phyloP scores from a whole-genome alignment of 2,888 invertebrate species.

The Ophion ellenae region DNA sequence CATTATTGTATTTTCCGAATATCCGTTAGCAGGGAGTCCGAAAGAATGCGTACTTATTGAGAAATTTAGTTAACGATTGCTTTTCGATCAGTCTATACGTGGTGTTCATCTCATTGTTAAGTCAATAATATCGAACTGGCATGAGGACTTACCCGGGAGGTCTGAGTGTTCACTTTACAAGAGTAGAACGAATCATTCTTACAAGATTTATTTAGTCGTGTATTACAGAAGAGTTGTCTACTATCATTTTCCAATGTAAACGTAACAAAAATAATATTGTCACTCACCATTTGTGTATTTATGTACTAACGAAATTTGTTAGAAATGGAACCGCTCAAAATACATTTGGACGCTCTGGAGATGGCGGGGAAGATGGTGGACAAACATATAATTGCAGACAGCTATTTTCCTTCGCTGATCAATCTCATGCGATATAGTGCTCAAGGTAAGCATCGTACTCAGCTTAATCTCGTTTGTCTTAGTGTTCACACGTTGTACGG shows the following conservation, averaged over 20 bases:
- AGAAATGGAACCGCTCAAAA: conserved; percentile 82
- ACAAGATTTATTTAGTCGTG: too few relatives aligned
- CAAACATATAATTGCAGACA: conserved; percentile 89
- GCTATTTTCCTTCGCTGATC: conserved; percentile 89
- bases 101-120: not conserved
- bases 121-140: not conserved
- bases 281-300: not conserved
- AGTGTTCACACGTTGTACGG: not conserved
- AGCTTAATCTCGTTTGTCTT: not conserved
- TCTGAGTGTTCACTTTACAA: not conserved
- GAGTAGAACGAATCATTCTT: too few relatives aligned
- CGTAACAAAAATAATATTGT: not conserved
- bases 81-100: not conserved
- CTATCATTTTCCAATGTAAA: not conserved
- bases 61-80: not conserved
- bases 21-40: not conserved
- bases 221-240: not conserved
- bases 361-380: conserved; percentile 92
- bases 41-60: not conserved
- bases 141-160: not conserved
- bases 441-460: conserved; percentile 79
- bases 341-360: conserved; percentile 88
- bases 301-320: conserved; percentile 8
- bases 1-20: not conserved
- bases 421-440: conserved; percentile 85